Conservation (phyloP, 2,888 invertebrate genomes). For the Platycnemis pennipes region DNA sequence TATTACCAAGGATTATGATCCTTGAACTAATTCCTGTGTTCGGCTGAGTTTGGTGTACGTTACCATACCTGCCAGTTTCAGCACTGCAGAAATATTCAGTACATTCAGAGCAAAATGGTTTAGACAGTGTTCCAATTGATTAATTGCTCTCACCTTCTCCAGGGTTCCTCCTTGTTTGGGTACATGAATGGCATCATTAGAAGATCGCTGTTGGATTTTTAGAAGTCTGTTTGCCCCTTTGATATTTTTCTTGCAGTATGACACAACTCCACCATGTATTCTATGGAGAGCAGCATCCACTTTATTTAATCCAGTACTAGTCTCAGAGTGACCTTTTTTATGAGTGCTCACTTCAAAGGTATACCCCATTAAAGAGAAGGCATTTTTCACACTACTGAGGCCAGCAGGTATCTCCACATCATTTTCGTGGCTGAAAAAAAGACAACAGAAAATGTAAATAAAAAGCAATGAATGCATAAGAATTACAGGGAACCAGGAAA, state of each 20-base stretch:
- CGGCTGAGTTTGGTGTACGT: no score
- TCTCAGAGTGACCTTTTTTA: slow-evolving; percentile 74
- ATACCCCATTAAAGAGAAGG: slow-evolving; percentile 85
- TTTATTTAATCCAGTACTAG: slow-evolving; percentile 74
- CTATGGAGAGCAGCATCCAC: slow-evolving; percentile 75
- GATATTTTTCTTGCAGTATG: slow-evolving; percentile 84
- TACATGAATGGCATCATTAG: slow-evolving; percentile 84
- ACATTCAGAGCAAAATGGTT: no score
- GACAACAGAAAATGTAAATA: slow-evolving; percentile 28
- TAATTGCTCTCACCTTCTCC: slow-evolving; percentile 75
- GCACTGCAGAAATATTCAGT: no score
- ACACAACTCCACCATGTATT: slow-evolving; percentile 81
- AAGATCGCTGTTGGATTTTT: slow-evolving; percentile 81
- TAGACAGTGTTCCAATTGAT: not conserved
- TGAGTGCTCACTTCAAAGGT: slow-evolving; percentile 76
- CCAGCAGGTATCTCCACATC: slow-evolving; percentile 79
- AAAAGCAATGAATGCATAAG: not conserved
- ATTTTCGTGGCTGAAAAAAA: slow-evolving; percentile 81
- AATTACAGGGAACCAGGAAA: no score
- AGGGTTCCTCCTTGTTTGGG: slow-evolving; percentile 75
- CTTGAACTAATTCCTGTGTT: no score
- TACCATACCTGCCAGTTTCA: no score
- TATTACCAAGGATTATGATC: no score
- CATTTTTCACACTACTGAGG: slow-evolving; percentile 82
- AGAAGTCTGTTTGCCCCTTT: slow-evolving; percentile 82